Base-by-base conservation (phyloP, 2,888 invertebrate species). In the Polylopha cassiicola region DNA sequence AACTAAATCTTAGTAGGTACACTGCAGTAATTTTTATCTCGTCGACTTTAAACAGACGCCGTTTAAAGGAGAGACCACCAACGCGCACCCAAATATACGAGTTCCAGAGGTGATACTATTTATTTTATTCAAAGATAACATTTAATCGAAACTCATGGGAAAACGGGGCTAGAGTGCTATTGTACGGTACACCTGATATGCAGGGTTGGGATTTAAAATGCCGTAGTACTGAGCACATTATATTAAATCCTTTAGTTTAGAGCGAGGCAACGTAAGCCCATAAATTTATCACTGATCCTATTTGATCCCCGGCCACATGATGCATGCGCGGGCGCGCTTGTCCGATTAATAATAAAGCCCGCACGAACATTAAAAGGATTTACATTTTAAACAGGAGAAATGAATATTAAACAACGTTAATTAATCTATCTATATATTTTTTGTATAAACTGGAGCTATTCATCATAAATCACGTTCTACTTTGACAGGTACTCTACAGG, bases 271-370 rank as follows among this genome's bases (percentile, higher is more conserved):
- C 41, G 20, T 46, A 47, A 47, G 39, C 50, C 29, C 48, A 49
- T 57, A 54, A 50, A 52, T 57, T 48, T 47, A 44, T 42, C 48
- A 34, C 39, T 54, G 49, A 58, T 54, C 58, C 54, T 39, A 47
- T 56, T 53, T 58, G 46, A 57, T 55, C 57, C 55, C 43, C 44
- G 13, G 29, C 44, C 48, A 46, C 45, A 49, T 49, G 50, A 53
- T 44, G 48, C 47, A 52, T 39, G 49, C 39, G 43, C 43, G 39
- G 26, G 43, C 45, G 43, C 44, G 41, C 39, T 34, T 39, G 26
- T 21, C 42, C 34, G 49, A 48, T 47, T 52, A 46, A 53, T 54
- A 49, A 49, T 48, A 47, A 45, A 47, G 45, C 44, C 39, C 44
- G 46, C 39, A 41, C 36, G 42, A 37, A 39, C 46, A 53, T 39